Evolutionary conservation across 2,797 vertebrate genomes (phyloP).

Genomic region (Hirundo rustica): DNA sequence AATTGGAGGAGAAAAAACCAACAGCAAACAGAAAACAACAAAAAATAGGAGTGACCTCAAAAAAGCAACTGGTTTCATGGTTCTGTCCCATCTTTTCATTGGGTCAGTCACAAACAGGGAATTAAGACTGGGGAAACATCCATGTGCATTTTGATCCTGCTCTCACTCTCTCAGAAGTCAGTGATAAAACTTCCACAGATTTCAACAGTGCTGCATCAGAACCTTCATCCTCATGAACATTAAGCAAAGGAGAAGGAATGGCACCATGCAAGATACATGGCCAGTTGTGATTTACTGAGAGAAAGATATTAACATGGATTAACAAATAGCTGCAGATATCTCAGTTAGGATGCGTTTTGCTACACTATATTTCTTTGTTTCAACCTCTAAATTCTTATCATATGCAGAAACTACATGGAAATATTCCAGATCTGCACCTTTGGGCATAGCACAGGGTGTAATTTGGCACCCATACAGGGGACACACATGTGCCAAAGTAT

Average conservation of each 20-base stretch:
- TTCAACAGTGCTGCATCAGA: background rate
- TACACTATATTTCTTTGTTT: background rate
- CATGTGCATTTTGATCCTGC: background rate
- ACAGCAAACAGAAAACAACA: background rate
- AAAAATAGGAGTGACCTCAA: background rate
- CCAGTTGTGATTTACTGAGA: background rate
- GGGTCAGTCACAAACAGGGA: background rate
- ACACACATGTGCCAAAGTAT: accelerated
- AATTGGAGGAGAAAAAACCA: background rate
- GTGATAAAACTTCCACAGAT: background rate
- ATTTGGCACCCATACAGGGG: background rate
- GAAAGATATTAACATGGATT: background rate
- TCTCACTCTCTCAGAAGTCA: background rate
- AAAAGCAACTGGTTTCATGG: background rate
- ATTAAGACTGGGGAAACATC: background rate
- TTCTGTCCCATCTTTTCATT: background rate
- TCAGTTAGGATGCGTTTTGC: background rate
- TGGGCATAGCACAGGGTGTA: background rate
- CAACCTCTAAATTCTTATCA: background rate
- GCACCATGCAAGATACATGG: background rate
- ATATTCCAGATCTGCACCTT: background rate
- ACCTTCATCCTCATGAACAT: background rate
- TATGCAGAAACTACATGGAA: background rate
- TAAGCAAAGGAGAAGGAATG: background rate
- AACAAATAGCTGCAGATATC: background rate